Evolutionary conservation across 2,888 invertebrate species (phyloP), one percentile per base, ranked within the genome.

Genomic region (Erynnis tages): DNA sequence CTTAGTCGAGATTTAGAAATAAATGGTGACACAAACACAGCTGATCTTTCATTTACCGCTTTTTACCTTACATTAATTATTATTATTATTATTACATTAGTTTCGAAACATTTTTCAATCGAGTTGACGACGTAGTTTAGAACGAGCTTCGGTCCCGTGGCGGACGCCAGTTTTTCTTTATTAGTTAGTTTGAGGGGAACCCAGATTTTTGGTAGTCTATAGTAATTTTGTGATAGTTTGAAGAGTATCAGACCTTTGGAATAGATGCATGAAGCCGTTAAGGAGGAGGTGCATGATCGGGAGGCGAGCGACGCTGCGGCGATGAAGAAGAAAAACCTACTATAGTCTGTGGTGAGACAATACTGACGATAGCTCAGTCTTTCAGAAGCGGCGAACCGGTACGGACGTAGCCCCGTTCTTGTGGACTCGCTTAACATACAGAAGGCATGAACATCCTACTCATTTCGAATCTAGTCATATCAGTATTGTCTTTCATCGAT

Each of bases 1-100:
- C 86, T 82, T 87, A 86, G 86, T 75, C 69, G 72, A 80, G 73
- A 80, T 73, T 82, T 83, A 85, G 82, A 79, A 82, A 84, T 82
- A 86, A 81, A 84, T 81, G 84, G 82, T 87, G 79, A 86, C 75
- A 53, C 52, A 57, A 81, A 86, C 83, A 85, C 82, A 82, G 84
- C 80, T 72, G 87, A 75, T 86, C 78, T 88, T 88, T 88, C 82
- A 88, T 87, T 88, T 87, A 79, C 79, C 80, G 87, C 87, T 88
- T 88, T 70, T 69, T 82, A 77, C 83, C 82, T 82, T 74, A 54
- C 60, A 69, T 77, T 76, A 46, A n/a, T n/a, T 46, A 46, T 47
- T 65, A 73, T 75, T 68, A 44, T 17, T 44, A 43, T 50, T 66
- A 73, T 76, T 68, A 52, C 37, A 52, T 52, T 52, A 52, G 44